Evolutionary conservation across 2,797 vertebrate genomes (phyloP).

Genomic region (Anniella stebbinsi): DNA sequence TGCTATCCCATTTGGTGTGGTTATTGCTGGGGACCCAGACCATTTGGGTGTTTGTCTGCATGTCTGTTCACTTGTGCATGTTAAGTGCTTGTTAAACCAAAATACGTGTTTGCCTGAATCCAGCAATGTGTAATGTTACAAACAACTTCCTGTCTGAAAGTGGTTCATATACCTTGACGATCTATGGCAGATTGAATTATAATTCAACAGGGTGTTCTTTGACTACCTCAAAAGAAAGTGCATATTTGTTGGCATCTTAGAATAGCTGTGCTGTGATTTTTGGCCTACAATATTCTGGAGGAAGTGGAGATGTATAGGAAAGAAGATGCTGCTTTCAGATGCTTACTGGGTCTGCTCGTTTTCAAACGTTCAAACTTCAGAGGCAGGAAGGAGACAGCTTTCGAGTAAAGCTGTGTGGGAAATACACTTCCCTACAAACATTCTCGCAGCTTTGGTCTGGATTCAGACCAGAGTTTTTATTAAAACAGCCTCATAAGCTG

Average conservation of each 20-base stretch:
- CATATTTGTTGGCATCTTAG: conserved; percentile 58
- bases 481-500: conserved; percentile 82
- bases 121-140: not conserved
- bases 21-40: not conserved
- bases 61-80: not conserved
- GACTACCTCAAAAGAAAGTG: conserved; percentile 37
- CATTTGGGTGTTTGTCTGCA: not conserved
- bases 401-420: conserved; percentile 78
- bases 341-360: conserved; percentile 60
- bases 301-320: conserved; percentile 65
- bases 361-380: conserved; percentile 69
- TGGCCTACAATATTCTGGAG: conserved; percentile 40
- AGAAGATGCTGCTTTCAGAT: conserved; percentile 23
- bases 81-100: not conserved
- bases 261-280: not conserved
- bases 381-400: conserved; percentile 74
- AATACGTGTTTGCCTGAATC: not conserved
- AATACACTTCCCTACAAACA: conserved; percentile 76
- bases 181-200: conserved; percentile 38
- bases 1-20: not conserved
- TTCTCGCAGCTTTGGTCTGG: conserved; percentile 82
- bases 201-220: conserved; percentile 51
- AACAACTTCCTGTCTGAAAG: conserved; percentile 17
- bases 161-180: conserved; percentile 1
- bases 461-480: conserved; percentile 80